Evolutionary conservation across 1,140 invertebrate genomes (phyloP).

Genomic region (Diorhabda elongata): DNA sequence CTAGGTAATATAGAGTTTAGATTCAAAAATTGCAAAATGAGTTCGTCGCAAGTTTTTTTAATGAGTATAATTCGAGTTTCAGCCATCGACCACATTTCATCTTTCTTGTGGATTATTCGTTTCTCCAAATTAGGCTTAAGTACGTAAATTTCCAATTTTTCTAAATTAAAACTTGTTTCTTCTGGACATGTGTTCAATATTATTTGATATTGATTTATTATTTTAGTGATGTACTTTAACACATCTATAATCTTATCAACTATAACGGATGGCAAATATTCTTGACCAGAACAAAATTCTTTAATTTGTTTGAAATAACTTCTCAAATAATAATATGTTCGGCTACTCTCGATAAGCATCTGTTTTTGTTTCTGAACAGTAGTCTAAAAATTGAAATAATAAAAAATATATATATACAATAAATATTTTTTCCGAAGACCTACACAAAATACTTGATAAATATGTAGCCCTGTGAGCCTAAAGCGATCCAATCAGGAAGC

Average conservation of each 20-base stretch:
- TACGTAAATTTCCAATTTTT: conserved; percentile 48
- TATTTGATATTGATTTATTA: conserved; percentile 57
- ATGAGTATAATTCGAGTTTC: conserved; percentile 48
- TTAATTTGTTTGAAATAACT: conserved; percentile 45
- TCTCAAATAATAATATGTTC: conserved; percentile 50
- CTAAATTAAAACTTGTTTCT: conserved; percentile 46
- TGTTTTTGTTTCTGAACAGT: conserved; percentile 52
- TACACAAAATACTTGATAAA: no score
- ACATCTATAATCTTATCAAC: conserved; percentile 49
- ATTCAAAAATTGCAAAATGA: conserved; percentile 47
- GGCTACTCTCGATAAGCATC: conserved; percentile 50
- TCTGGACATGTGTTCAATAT: conserved; percentile 59
- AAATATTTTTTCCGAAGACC: background rate
- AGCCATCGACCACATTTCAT: conserved; percentile 50
- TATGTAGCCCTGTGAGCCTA: no score
- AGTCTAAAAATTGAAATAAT: conserved; percentile 44
- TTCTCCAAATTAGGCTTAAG: conserved; percentile 36
- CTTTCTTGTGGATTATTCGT: conserved; percentile 49
- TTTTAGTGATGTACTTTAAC: conserved; percentile 48
- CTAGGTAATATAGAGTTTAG: conserved; percentile 32
- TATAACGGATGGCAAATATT: conserved; percentile 37
- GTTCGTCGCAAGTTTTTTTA: conserved; percentile 46
- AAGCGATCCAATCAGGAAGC: no score
- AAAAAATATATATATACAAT: conserved; percentile 9
- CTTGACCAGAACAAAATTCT: conserved; percentile 45